Evolutionary conservation across 2,888 invertebrate species (phyloP).

Genomic region (Cyclophora albipunctata): DNA sequence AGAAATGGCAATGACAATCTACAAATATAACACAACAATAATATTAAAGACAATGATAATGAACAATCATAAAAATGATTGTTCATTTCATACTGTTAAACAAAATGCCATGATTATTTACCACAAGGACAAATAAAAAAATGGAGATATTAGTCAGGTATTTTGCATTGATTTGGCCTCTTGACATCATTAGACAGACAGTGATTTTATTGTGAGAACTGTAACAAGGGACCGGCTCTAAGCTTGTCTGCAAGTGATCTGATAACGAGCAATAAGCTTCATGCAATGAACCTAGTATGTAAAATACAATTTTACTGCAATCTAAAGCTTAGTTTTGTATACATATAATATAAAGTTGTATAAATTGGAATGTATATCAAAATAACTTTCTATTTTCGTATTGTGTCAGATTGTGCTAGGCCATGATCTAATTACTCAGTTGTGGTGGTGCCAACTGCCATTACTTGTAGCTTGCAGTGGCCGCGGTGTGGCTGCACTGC

Average conservation of each 20-base stretch:
- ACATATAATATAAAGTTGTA: conserved; percentile 4
- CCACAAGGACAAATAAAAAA: no score
- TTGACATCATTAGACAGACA: conserved; percentile 12
- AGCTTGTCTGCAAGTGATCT: conserved; percentile 38
- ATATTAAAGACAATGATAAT: no score
- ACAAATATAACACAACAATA: no score
- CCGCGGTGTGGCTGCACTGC: background rate
- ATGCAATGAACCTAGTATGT: conserved; percentile 24
- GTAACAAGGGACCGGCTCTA: conserved; percentile 29
- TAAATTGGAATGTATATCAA: conserved; percentile 18
- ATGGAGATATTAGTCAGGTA: conserved; percentile 36
- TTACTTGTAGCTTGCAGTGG: background rate
- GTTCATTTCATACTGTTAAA: no score
- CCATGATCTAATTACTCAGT: conserved; percentile 19
- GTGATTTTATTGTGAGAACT: background rate
- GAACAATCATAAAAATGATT: no score
- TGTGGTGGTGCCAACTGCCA: conserved; percentile 14
- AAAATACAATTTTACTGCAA: conserved; percentile 38
- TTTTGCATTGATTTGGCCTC: conserved; percentile 45
- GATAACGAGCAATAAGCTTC: conserved; percentile 35
- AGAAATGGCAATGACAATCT: no score
- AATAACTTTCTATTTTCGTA: conserved; percentile 26
- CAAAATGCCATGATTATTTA: no score
- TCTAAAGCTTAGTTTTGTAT: conserved; percentile 17
- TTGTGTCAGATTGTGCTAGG: conserved; percentile 17